These are phyloP conservation scores for Pygoscelis adeliae DNA, from an alignment of 2,113 vertebrate genomes.

Conservation along the genomic window DNA sequence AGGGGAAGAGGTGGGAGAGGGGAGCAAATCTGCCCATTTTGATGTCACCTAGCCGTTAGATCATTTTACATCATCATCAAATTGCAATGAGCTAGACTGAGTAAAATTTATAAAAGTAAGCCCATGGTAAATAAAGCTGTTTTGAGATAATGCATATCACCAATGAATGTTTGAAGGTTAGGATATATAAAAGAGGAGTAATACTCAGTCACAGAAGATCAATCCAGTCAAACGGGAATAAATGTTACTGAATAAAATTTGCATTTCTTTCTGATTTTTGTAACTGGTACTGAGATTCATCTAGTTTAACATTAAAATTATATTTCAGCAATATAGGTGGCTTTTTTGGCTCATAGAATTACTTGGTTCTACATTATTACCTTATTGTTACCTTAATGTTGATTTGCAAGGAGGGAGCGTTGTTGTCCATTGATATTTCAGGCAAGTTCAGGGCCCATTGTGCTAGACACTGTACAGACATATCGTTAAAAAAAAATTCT, in stretches of 20 bases:
- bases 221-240: not conserved
- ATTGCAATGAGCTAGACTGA: not conserved
- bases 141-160: not conserved
- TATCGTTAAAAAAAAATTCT: not conserved
- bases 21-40: not conserved
- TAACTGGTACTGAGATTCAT: not conserved
- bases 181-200: not conserved
- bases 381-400: not conserved
- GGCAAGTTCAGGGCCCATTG: not conserved
- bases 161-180: not conserved
- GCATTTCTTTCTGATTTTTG: not conserved
- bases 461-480: not conserved
- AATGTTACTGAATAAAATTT: not conserved
- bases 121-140: not conserved
- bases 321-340: not conserved
- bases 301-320: not conserved
- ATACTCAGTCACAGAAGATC: not conserved
- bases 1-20: not conserved
- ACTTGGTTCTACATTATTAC: not conserved
- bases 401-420: rapidly evolving
- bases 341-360: not conserved
- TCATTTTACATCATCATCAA: not conserved
- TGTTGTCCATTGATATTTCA: not conserved
- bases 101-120: not conserved
- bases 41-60: not conserved